Evolutionary conservation across 64 coral and sea anemone genomes (phyloP), one percentile per base, ranked within the genome.

Genomic region (Porites lutea): DNA sequence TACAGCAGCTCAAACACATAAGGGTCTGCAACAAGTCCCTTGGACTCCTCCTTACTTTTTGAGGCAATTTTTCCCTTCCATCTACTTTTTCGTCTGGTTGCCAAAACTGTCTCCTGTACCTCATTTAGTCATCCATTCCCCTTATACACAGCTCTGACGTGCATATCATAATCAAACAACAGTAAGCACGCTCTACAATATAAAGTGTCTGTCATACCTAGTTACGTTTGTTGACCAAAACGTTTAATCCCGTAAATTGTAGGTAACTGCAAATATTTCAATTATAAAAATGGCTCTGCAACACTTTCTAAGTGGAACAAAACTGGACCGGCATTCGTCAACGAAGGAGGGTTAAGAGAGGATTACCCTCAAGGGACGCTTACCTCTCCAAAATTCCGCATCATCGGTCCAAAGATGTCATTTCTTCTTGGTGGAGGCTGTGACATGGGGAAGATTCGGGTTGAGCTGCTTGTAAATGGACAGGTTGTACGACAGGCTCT

Each of bases 351-450:
- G 10, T 13, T 37, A 0, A 37, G 55, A 50, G 92, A 86, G 14
- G 92, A 93, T 37, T 4, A 79, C 10, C 92, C 92, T 48, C 55
- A 48, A 57, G 92, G 92, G 14, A 93, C 85, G 8, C 75, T 88
- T 13, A 93, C 86, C 0, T 93, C 92, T 13, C 92, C 92, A 46
- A 78, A 81, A 20, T 93, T 93, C 37, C 50, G 48, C 15, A 93
- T 93, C 58, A 72, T 61, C 58, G 85, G 83, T n/a, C 48, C 74
- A n/a, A 53, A 92, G 64, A 76, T 92, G 18, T 66, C 70, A 2
- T 92, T 92, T 75, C 74, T 92, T 9, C 50, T 92, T 3, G 91
- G 91, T 7, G 91, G 91, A 4, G 82, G 91, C 8, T 92, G 82
- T 87, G 44, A 12, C 3, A 15, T 4, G 6, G 58, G 49, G 18